Conservation (phyloP, 2,888 invertebrate species). For the Belgica antarctica region DNA sequence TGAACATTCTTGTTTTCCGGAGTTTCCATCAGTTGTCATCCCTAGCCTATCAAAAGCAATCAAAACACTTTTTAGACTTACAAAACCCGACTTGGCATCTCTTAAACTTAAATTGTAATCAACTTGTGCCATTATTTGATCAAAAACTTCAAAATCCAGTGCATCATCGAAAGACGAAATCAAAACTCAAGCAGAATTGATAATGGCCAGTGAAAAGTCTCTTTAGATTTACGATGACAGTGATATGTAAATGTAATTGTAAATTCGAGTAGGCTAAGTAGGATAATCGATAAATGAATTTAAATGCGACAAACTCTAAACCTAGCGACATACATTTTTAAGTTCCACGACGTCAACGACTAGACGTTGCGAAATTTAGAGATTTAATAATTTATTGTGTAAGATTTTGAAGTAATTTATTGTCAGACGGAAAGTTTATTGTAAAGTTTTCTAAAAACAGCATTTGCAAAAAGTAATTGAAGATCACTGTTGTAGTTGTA, state of each 20-base stretch:
- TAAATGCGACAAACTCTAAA: constrained; percentile 9
- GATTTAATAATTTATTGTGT: constrained; percentile 24
- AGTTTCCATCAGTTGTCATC: too few species aligned
- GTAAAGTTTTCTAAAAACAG: constrained; percentile 1
- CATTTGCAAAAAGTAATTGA: neutral
- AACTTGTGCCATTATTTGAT: constrained; percentile 4
- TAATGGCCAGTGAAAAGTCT: constrained; percentile 39
- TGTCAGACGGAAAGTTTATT: neutral
- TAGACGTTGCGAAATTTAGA: neutral
- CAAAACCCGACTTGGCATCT: too few species aligned
- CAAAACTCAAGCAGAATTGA: neutral
- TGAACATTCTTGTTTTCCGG: too few species aligned
- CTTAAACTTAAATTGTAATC: neutral
- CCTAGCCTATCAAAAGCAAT: too few species aligned
- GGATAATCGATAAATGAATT: constrained; percentile 20
- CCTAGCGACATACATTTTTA: neutral
- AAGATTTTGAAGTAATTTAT: neutral
- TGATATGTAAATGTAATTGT: constrained; percentile 40
- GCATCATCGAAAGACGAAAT: too few species aligned
- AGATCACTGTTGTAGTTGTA: too few species aligned
- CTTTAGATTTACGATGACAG: constrained; percentile 33
- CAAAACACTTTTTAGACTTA: too few species aligned
- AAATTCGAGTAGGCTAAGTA: constrained; percentile 2
- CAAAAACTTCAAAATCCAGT: neutral
- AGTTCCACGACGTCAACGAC: neutral